Base-by-base conservation (phyloP, 2,113 vertebrate species). In the Hiodon tergisus region DNA sequence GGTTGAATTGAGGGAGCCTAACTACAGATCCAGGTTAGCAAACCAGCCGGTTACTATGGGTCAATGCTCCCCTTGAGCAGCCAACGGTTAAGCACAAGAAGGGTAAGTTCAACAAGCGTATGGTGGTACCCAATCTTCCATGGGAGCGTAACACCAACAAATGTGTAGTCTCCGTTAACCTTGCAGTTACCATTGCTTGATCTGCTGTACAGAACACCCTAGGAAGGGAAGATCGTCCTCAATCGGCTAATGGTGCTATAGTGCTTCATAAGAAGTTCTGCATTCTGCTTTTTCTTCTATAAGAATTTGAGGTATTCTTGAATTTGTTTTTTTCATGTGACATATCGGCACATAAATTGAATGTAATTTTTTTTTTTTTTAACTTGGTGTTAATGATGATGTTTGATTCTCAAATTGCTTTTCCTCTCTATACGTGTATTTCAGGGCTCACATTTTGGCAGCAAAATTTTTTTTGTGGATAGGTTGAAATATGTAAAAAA, bases 281-380 rank as follows among this genome's bases (percentile, higher is more conserved):
- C 71, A 16, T 10, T 47, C 54, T 71, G 16, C 46, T 69, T 57
- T 51, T 50, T 14, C 46, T 31, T 53, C n/a, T 59, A 14, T 54
- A 9, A 11, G 51, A 52, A 46, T 14, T 61, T 31, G 16, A 14
- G 66, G 66, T 53, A 14, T 69, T 70, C 67, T 75, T 46, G 31
- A 9, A 7, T 71, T 6, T 13, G 2, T 75, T 71, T 58, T 53
- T 16, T 60, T 17, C 46, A 59, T 31, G 52, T 61, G 6, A 50
- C 73, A 51, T 70, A 57, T 69, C 51, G 57, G 72, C 72, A 74
- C 58, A 75, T 8, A 67, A 69, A 74, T 72, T 67, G 68, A 71
- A 75, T 78, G 71, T 78, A 74, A 54, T 9, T 69, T 62, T 77
- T 71, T 68, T 16, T 48, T 69, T 54, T 60, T 53, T 3, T 75